Evolutionary conservation across 2,113 vertebrate genomes (phyloP), one percentile per base, ranked within the genome.

Genomic region (Athene cunicularia): DNA sequence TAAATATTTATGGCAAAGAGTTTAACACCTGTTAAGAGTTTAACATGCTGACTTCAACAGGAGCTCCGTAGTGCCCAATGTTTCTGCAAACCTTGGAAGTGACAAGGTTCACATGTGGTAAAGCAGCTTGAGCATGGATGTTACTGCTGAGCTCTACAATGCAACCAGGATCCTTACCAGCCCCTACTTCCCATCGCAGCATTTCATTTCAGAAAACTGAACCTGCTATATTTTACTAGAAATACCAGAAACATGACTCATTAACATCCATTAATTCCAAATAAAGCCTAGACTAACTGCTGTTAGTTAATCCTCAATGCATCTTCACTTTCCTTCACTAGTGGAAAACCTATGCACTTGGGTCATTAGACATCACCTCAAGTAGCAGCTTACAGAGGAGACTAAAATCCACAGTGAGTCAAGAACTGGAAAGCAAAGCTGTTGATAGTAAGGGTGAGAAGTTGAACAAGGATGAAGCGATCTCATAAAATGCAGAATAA

Each of bases 1-100:
- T 92, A 96, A 97, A 97, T 97, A 97, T 97, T 95, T 97, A 97
- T 82, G 71, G 95, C 93, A 23, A 91, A 37, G 86, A 82, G 87
- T 93, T 96, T 95, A 94, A 86, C 74, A 97, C 94, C 89, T 96
- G 89, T 77, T 90, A 93, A 92, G 84, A 75, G 27, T 83, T 88
- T 88, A 73, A 86, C 43, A 27, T 3, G 20, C 79, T 35, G 60
- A 72, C 41, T 96, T 86, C 80, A 94, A 68, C 55, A 56, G 45
- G 70, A 77, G 58, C 74, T 82, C 70, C 2, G 2, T 45, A 72
- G 62, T 8, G 28, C 84, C 41, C 58, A 47, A 12, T 9, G 12
- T 66, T 66, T 82, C 67, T 74, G 67, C 39, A 72, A 76, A 87
- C 15, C 86, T 75, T 28, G 26, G n/a, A 47, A 82, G n/a, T 7